These are phyloP conservation scores for Spinibarbus caldwelli DNA, from an alignment of 2,797 vertebrate genomes.

Conservation along the genomic window DNA sequence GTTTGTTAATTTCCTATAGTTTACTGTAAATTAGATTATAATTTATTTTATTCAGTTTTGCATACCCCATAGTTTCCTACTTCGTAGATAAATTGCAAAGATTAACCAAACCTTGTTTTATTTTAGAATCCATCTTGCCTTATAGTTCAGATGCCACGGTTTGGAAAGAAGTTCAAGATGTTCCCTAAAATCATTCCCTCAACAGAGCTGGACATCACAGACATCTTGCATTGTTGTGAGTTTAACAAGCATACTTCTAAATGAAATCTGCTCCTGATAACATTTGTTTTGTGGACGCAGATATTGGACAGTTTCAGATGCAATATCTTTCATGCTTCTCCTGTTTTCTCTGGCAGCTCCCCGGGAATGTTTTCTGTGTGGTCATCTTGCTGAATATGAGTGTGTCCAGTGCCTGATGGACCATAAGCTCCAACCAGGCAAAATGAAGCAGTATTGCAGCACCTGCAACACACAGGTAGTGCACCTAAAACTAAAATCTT, in stretches of 20 bases:
- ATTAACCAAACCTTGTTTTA: neutral
- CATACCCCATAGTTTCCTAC: neutral
- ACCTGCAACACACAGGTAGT: conserved; percentile 78
- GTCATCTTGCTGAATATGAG: conserved; percentile 72
- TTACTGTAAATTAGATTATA: neutral
- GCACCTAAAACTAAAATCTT: neutral
- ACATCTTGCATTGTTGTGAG: conserved; percentile 81
- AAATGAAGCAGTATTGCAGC: conserved; percentile 79
- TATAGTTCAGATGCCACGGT: conserved; percentile 85
- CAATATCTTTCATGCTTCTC: neutral
- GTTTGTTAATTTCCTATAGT: conserved; percentile 62
- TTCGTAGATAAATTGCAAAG: neutral
- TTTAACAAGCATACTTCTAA: conserved; percentile 26
- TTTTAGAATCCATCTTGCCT: conserved; percentile 79
- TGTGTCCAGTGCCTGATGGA: conserved; percentile 80
- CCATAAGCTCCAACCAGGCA: conserved; percentile 76
- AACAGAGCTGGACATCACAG: conserved; percentile 80
- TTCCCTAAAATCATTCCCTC: conserved; percentile 83
- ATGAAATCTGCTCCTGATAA: conserved; percentile 31
- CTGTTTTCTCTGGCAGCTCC: conserved; percentile 67
- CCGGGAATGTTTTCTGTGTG: conserved; percentile 80
- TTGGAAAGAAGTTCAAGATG: conserved; percentile 86
- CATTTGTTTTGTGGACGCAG: conserved; percentile 10
- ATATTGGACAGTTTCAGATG: conserved; percentile 12
- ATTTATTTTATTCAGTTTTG: neutral